Conservation (phyloP, 2,113 vertebrate species). For the Oncorhynchus mykiss region DNA sequence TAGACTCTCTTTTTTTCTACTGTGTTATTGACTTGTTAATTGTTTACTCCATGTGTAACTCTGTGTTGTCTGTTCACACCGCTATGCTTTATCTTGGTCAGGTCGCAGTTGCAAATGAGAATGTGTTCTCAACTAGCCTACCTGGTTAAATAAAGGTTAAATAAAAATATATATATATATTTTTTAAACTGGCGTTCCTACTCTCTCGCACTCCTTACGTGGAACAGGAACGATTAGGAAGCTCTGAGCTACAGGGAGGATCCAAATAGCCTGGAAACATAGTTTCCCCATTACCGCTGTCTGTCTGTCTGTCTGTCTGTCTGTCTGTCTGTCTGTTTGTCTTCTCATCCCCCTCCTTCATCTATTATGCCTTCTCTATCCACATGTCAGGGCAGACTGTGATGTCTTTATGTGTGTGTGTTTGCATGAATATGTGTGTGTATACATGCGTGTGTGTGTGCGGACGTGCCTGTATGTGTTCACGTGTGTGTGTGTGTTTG, state of each 20-base stretch:
- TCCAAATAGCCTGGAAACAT: not conserved
- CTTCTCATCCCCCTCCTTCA: constrained; percentile 1
- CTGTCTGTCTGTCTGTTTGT: not conserved
- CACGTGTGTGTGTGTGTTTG: not conserved
- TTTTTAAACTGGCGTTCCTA: not conserved
- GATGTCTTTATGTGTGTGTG: no score
- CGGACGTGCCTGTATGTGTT: not conserved
- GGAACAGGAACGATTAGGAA: not conserved
- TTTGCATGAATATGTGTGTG: no score
- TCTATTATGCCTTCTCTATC: not conserved
- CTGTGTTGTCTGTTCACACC: no score
- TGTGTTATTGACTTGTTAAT: no score
- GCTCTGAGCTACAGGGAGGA: not conserved
- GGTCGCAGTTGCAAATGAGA: no score
- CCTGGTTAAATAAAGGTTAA: no score
- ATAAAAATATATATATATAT: no score
- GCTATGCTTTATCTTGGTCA: no score
- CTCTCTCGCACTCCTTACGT: not conserved
- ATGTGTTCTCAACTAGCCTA: no score
- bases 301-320: constrained; percentile 2
- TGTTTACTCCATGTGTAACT: no score
- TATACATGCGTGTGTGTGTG: not conserved
- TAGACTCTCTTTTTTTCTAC: no score
- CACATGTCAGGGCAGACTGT: not conserved
- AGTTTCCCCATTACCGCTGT: not conserved